Percentiles rank a stretch among this genome's conserved stretches.
Conservation (phyloP, 1,140 invertebrate genomes). For the Drosophila orosa region DNA sequence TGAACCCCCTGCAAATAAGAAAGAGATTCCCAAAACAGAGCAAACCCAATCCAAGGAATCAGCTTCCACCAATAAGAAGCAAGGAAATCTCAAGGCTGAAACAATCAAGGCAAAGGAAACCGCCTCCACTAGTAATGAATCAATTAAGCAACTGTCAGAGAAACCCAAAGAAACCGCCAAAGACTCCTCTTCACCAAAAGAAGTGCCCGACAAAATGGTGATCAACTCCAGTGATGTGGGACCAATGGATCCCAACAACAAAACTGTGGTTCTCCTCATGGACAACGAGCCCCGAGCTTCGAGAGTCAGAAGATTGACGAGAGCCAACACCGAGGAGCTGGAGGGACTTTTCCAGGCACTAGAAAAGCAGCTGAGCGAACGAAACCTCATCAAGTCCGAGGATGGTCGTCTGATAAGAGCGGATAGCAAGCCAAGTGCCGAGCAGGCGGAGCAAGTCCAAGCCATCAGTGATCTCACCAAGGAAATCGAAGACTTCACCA, state of each 20-base stretch:
- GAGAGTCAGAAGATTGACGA: slow-evolving; percentile 69
- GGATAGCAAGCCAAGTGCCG: slow-evolving; percentile 40
- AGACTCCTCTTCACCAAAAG: background rate
- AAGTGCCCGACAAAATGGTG: slow-evolving; percentile 24
- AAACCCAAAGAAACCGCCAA: slow-evolving; percentile 1
- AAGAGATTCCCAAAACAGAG: background rate
- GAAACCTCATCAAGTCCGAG: slow-evolving; percentile 74
- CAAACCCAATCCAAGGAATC: background rate
- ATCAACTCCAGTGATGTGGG: slow-evolving; percentile 49
- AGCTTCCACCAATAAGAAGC: background rate
- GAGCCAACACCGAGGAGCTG: slow-evolving; percentile 78
- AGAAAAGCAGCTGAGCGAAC: slow-evolving; percentile 72
- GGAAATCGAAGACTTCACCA: slow-evolving; percentile 71
- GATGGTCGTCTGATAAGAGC: slow-evolving; percentile 61
- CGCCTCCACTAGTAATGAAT: slow-evolving; percentile 2
- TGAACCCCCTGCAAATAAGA: background rate
- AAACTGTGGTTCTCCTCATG: slow-evolving; percentile 74
- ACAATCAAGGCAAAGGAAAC: slow-evolving; percentile 8
- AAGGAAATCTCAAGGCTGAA: slow-evolving; percentile 3
- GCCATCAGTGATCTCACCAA: slow-evolving; percentile 73
- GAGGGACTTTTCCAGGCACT: slow-evolving; percentile 76
- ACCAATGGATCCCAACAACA: slow-evolving; percentile 63
- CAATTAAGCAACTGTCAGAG: slow-evolving; percentile 20
- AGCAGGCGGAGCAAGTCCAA: slow-evolving; percentile 61
- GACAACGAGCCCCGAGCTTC: slow-evolving; percentile 76